These are phyloP conservation scores for Phyllopteryx taeniolatus DNA, from an alignment of 2,113 vertebrate species.

Conservation along the genomic window DNA sequence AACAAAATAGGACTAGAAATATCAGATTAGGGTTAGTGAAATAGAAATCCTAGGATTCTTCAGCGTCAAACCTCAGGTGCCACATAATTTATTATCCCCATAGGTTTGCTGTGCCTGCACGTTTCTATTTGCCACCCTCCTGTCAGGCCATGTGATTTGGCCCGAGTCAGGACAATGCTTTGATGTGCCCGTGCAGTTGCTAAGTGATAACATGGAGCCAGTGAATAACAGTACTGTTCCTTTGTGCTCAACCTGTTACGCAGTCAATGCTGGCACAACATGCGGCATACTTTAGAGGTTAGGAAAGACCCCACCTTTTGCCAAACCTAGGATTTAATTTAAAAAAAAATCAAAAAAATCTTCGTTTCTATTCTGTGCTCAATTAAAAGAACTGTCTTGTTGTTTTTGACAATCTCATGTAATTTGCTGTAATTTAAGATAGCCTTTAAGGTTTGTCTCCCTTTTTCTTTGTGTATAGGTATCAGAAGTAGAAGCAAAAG, in stretches of 20 bases:
- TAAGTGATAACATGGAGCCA: conserved; percentile 48
- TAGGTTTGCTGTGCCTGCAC: not conserved
- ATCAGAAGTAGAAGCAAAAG: conserved; percentile 82
- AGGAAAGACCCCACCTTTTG: conserved; percentile 10
- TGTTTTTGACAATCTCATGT: not conserved
- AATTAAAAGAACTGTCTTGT: not conserved
- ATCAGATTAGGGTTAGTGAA: not conserved
- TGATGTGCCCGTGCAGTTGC: conserved; percentile 58
- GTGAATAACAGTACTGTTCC: conserved; percentile 64
- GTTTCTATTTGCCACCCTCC: not conserved
- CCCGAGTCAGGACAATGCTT: conserved; percentile 40
- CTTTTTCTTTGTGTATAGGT: conserved; percentile 58
- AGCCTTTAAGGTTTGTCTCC: not conserved
- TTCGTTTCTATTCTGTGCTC: not conserved
- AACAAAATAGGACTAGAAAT: not conserved
- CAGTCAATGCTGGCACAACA: conserved; percentile 48
- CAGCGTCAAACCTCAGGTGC: conserved; percentile 10
- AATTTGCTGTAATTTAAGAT: no score
- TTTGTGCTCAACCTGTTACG: conserved; percentile 54
- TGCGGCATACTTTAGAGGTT: conserved; percentile 45
- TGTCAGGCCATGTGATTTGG: conserved; percentile 19
- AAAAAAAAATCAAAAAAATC: conserved; percentile 17
- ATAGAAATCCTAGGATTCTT: not conserved
- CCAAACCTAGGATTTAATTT: conserved; percentile 24
- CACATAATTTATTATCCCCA: not conserved